phyloP scores from a whole-genome alignment of 2,113 vertebrate species.

The Halcyon malimbica region DNA sequence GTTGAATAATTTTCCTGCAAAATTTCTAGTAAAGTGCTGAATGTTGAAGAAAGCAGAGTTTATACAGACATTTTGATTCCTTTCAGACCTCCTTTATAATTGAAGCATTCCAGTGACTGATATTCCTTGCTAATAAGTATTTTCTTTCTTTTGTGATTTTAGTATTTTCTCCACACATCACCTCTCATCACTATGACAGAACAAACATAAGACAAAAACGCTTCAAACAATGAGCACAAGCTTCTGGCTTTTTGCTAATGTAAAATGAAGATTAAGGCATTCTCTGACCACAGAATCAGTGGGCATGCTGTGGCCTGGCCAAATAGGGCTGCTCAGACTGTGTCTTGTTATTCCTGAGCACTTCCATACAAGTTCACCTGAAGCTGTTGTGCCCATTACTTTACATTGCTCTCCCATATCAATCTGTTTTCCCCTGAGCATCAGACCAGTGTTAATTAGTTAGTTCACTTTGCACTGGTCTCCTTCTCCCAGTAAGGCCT shows the following conservation, averaged over 20 bases:
- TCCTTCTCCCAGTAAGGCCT: background rate
- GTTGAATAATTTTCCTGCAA: background rate
- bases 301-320: no score
- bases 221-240: background rate
- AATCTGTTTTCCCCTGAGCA: background rate
- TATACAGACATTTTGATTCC: background rate
- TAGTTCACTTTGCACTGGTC: background rate
- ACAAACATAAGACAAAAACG: background rate
- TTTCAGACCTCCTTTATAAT: background rate
- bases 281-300: background rate
- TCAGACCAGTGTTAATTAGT: background rate
- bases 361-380: background rate
- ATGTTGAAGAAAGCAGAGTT: background rate
- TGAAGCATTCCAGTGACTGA: background rate
- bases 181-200: background rate
- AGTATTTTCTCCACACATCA: background rate
- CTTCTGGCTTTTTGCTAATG: background rate
- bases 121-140: background rate
- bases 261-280: background rate
- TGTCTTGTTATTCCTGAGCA: background rate
- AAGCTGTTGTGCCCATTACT: background rate
- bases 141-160: background rate
- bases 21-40: background rate
- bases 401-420: background rate
- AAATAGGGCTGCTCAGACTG: background rate